Conservation (phyloP, 2,113 vertebrate species). For the Pseudorectes ferrugineus region DNA sequence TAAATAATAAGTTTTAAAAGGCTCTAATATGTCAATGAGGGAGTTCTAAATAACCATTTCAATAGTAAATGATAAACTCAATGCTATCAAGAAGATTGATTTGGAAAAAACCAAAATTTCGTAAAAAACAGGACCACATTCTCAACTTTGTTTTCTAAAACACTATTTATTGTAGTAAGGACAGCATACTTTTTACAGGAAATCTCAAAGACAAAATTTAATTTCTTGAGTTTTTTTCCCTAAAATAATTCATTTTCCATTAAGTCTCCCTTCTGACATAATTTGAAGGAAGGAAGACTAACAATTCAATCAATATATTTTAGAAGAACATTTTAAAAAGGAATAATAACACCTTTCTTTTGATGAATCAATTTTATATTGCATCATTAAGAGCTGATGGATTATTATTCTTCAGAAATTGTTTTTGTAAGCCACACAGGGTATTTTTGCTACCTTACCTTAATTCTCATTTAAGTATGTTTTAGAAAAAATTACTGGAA, state of each 20-base stretch:
- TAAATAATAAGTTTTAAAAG: not conserved
- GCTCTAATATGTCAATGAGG: not conserved
- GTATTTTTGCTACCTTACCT: not conserved
- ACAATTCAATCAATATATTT: not conserved
- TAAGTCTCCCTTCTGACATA: not conserved
- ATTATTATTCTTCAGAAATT: not conserved
- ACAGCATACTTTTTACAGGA: not conserved
- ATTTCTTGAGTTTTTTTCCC: not conserved
- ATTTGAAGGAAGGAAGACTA: not conserved
- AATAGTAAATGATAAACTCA: not conserved
- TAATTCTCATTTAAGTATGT: not conserved
- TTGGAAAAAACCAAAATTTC: not conserved
- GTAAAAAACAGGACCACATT: not conserved
- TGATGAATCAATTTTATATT: not conserved
- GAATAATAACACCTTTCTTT: not conserved
- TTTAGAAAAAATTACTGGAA: not conserved
- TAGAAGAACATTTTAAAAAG: not conserved
- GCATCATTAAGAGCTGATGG: not conserved
- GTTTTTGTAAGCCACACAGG: accelerated
- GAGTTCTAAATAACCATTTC: not conserved
- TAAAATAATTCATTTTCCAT: not conserved
- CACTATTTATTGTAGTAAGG: not conserved
- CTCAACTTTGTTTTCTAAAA: accelerated
- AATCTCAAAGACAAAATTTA: not conserved
- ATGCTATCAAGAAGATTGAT: not conserved